These are phyloP conservation scores for Cheilosia vulpina DNA, from an alignment of 2,888 invertebrate species.

Conservation along the genomic window DNA sequence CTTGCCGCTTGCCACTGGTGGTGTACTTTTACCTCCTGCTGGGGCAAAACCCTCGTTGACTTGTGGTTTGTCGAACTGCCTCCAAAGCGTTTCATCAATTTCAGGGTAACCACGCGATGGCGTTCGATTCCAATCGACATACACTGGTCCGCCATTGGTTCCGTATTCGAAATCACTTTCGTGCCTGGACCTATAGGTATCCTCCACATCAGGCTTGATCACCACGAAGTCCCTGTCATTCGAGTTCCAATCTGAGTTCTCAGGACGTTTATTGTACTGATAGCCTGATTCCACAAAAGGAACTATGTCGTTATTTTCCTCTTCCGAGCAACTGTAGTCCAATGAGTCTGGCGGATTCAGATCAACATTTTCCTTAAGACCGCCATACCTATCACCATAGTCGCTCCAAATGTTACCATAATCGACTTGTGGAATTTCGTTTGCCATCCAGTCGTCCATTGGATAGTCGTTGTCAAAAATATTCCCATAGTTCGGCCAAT, in stretches of 20 bases:
- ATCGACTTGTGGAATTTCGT: neutral
- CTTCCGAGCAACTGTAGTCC: conserved; percentile 4
- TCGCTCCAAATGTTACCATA: neutral
- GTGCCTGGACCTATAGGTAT: no score
- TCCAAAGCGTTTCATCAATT: conserved; percentile 28
- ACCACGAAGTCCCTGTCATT: neutral
- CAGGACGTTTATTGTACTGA: neutral
- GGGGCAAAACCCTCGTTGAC: neutral
- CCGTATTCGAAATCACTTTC: neutral
- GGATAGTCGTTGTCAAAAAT: neutral
- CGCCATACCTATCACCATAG: neutral
- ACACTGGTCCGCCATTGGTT: neutral
- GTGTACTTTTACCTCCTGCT: neutral
- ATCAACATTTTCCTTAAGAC: neutral
- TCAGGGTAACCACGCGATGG: neutral
- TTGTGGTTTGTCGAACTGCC: neutral
- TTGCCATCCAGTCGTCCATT: neutral
- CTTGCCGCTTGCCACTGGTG: neutral
- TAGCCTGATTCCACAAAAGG: neutral
- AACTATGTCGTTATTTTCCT: neutral
- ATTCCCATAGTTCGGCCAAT: neutral
- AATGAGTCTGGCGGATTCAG: neutral
- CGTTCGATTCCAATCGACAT: neutral
- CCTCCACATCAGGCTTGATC: neutral
- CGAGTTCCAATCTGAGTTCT: neutral